Conservation (phyloP, 2,113 vertebrate species). For the Plestiodon gilberti region DNA sequence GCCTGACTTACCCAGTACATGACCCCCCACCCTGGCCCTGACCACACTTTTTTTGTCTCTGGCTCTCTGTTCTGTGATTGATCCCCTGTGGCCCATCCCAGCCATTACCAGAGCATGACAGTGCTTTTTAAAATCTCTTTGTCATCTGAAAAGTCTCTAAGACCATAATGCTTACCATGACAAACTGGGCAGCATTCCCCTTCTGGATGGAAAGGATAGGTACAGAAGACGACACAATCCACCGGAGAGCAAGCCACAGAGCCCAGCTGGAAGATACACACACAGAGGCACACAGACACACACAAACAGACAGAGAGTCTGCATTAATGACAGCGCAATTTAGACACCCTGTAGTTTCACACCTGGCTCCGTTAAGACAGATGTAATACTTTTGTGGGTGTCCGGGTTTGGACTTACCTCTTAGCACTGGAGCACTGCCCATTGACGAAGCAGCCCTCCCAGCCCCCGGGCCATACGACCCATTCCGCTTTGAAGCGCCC, state of each 20-base stretch:
- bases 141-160: neutral
- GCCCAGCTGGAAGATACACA: conserved; percentile 73
- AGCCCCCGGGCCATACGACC: too few species aligned
- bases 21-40: too few species aligned
- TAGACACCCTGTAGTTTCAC: neutral
- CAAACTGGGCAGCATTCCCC: conserved; percentile 83
- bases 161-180: conserved; percentile 65
- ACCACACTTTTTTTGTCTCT: too few species aligned
- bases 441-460: too few species aligned
- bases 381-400: neutral
- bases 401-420: neutral
- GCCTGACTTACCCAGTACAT: too few species aligned
- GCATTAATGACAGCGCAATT: neutral
- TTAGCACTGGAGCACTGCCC: too few species aligned
- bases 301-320: neutral
- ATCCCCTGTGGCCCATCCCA: too few species aligned
- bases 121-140: neutral
- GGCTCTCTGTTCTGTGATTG: too few species aligned
- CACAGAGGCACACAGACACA: neutral
- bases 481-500: too few species aligned
- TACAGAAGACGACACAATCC: conserved; percentile 79
- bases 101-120: too few species aligned
- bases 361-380: neutral
- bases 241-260: conserved; percentile 81
- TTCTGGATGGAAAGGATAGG: conserved; percentile 83